Percentiles rank a stretch among this genome's conserved stretches.
Conservation (phyloP, 2,888 invertebrate genomes). For the Deladenus siricidicola region DNA sequence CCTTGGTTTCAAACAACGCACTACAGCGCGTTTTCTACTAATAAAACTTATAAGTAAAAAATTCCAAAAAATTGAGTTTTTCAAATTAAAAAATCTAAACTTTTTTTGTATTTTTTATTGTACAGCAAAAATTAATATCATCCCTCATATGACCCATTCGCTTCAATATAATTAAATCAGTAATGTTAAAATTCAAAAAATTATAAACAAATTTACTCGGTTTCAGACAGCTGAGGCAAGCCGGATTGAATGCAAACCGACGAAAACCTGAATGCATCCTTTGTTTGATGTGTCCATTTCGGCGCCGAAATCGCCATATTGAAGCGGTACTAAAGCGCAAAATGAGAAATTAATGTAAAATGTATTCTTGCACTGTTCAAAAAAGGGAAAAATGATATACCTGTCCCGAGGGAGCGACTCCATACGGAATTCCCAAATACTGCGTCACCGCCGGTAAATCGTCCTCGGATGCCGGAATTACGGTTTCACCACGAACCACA, state of each 20-base stretch:
- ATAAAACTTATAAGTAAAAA: no score
- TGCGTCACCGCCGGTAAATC: slow-evolving; percentile 50
- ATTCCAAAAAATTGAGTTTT: no score
- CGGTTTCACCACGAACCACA: slow-evolving; percentile 25
- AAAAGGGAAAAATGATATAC: slow-evolving; percentile 16
- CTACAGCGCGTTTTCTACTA: no score
- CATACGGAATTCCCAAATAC: slow-evolving; percentile 50
- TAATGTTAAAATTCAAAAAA: no score
- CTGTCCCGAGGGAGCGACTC: slow-evolving; percentile 47
- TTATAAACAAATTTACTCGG: no score
- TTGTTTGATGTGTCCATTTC: slow-evolving; percentile 51
- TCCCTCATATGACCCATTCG: no score
- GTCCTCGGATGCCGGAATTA: slow-evolving; percentile 20
- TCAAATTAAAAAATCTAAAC: no score
- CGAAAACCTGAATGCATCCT: slow-evolving; percentile 40
- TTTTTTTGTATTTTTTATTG: no score
- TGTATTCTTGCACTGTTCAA: background rate
- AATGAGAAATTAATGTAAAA: background rate
- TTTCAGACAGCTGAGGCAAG: slow-evolving; percentile 45
- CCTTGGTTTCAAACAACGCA: no score
- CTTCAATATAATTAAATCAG: no score
- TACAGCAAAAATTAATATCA: no score
- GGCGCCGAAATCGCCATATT: slow-evolving; percentile 52
- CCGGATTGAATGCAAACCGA: slow-evolving; percentile 47
- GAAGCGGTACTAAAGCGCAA: slow-evolving; percentile 43